Conservation (phyloP, 1,140 invertebrate genomes). For the Drosophila kohkoa region DNA sequence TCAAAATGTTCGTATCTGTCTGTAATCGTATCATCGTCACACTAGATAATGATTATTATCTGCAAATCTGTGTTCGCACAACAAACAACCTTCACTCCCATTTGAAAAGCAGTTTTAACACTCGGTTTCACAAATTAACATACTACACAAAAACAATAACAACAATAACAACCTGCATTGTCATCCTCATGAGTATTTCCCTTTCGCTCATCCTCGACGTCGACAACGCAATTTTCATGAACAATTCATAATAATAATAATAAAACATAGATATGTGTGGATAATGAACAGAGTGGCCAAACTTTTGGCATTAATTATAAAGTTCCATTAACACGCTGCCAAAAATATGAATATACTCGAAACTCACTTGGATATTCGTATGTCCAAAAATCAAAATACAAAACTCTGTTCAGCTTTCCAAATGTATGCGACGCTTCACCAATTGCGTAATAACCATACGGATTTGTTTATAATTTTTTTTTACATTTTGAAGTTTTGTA, state of each 20-base stretch:
- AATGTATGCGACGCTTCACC: slow-evolving; percentile 52
- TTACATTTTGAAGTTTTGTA: slow-evolving; percentile 31
- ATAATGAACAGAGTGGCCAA: slow-evolving; percentile 50
- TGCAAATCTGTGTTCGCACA: slow-evolving; percentile 12
- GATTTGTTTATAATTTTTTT: slow-evolving; percentile 61
- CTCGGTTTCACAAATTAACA: slow-evolving; percentile 67
- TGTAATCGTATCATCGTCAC: slow-evolving; percentile 9
- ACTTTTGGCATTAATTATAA: slow-evolving; percentile 62
- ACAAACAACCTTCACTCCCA: slow-evolving; percentile 42
- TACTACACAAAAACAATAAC: slow-evolving; percentile 34
- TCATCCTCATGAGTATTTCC: slow-evolving; percentile 34
- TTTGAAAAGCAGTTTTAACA: slow-evolving; percentile 53
- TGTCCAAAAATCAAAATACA: neutral
- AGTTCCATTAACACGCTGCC: slow-evolving; percentile 55
- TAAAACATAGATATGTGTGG: slow-evolving; percentile 22
- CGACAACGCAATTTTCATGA: slow-evolving; percentile 57
- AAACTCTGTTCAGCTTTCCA: slow-evolving; percentile 41
- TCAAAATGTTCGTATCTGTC: slow-evolving; percentile 15
- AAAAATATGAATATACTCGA: slow-evolving; percentile 26
- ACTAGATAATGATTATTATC: slow-evolving; percentile 12
- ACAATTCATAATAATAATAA: slow-evolving; percentile 31
- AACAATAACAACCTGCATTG: slow-evolving; percentile 39
- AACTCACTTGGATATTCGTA: neutral
- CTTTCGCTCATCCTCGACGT: slow-evolving; percentile 33
- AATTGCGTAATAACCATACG: slow-evolving; percentile 63